Base-by-base conservation (phyloP, 1,140 invertebrate genomes). In the Nasonia longicornis region DNA sequence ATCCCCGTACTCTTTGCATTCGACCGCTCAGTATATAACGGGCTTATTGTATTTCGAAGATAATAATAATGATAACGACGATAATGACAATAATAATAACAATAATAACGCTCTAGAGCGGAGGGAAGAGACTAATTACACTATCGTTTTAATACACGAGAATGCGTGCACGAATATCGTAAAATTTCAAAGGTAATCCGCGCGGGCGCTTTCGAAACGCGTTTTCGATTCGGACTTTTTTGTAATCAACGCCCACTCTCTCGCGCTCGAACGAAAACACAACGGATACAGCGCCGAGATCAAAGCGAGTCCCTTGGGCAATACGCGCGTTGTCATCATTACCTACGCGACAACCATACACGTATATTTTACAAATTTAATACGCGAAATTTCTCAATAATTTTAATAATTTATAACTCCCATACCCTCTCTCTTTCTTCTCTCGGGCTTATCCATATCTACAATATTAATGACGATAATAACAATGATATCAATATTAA, bases 251-350 rank as follows among this genome's bases (percentile, higher is more conserved):
- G 14, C 64, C 26, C 64, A 67, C 14, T 58, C 31, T 35, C 31
- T 35, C 52, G 52, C 16, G 38, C 16, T 16, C 26, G 8, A 2
- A 26, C 64, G 64, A 67, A 67, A 67, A 67, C 64, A 67, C 10
- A 67, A 29, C 64, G 64, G 52, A 58, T 20, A 20, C 64, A 29
- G 22, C 38, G 38, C 4, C 7, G 64, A 67, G 64, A 67, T 67
- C 64, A 67, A 67, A 67, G 64, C 64, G 64, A 67, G 64, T 67
- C 64, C 64, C 64, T 67, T 67, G 64, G 64, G 64, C 64, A 67
- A 67, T 67, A 12, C 26, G 2, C 64, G 6, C 12, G 64, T 67
- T 31, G 22, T 67, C 64, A 67, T 67, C 64, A 67, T 67, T 67
- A 67, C 22, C 22, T 31, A 26, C 64, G 26, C 64, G 26, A 58